Evolutionary conservation across 2,888 invertebrate species (phyloP).

Genomic region (Fragum whitleyi): DNA sequence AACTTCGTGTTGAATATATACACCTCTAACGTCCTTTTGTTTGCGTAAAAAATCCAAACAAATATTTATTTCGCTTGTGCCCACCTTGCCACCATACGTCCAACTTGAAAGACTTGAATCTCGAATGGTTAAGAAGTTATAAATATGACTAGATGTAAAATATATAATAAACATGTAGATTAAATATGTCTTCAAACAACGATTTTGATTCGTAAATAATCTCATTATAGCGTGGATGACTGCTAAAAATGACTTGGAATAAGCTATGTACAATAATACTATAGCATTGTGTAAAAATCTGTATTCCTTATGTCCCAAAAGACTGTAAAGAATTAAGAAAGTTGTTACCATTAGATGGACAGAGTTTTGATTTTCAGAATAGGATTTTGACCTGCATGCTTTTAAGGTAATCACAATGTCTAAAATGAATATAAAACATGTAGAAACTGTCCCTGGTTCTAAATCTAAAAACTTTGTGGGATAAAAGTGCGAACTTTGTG

Average conservation of each 20-base stretch:
- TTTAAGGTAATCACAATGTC: neutral
- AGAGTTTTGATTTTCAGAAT: constrained; percentile 61
- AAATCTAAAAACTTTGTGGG: constrained; percentile 31
- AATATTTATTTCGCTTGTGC: constrained; percentile 65
- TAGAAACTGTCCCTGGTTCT: constrained; percentile 22
- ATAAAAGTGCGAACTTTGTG: constrained; percentile 31
- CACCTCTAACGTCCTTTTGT: constrained; percentile 75
- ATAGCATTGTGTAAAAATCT: constrained; percentile 76
- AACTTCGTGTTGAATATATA: constrained; percentile 72
- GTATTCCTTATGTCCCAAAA: constrained; percentile 74
- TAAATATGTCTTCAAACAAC: constrained; percentile 37
- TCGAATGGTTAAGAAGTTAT: constrained; percentile 27
- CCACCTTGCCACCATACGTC: constrained; percentile 57
- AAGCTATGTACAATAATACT: constrained; percentile 70
- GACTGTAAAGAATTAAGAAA: constrained; percentile 4
- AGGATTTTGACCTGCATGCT: neutral
- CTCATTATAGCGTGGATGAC: constrained; percentile 30
- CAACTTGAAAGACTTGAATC: constrained; percentile 51
- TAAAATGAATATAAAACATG: neutral
- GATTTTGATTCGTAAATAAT: constrained; percentile 1
- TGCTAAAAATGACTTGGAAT: constrained; percentile 22
- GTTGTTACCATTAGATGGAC: neutral
- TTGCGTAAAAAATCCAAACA: constrained; percentile 70
- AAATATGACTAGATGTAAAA: constrained; percentile 50
- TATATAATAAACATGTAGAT: constrained; percentile 43